Evolutionary conservation across 2,888 invertebrate genomes (phyloP), one percentile per base, ranked within the genome.

Genomic region (Cyaniris semiargus): DNA sequence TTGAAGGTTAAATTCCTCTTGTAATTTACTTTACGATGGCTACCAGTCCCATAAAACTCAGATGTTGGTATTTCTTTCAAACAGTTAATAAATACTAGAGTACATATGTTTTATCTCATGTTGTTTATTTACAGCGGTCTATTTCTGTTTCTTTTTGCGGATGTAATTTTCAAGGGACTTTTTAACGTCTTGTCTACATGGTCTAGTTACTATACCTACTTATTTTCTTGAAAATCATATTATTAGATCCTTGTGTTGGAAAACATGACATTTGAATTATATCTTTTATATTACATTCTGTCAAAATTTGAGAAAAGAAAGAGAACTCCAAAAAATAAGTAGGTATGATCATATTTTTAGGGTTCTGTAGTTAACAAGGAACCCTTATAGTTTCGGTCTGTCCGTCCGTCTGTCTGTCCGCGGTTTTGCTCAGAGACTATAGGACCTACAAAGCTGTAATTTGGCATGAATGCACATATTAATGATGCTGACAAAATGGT

Each of bases 91-190:
- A 74, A 74, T 74, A 38, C 44, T 72, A 44, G 23, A 66, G 66
- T 78, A 78, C 79, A 79, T 70, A 77, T 80, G 80, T 76, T 79
- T 79, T 78, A 72, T 79, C 75, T 80, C 79, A 38, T 38, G n/a
- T 72, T 77, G 76, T 80, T 77, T 80, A 78, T 80, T 80, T 80
- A 77, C 75, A 44, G 27, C 56, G n/a, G 38, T 78, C 80, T 80
- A 80, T 77, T 76, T 79, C 77, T 60, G 80, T 78, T 79, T 70
- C 56, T 44, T 77, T 71, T 72, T 60, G 71, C 71, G 77, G 70
- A 34, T 38, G 8, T 74, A 53, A 78, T 58, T 34, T 76, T 18
- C 74, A 74, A 74, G 74, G 74, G 74, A 71, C 21, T 31, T 27
- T 74, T 66, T 31, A 66, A 31, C 27, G 66, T 31, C 7, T 66